These are phyloP conservation scores for Oxygymnocypris stewartii DNA, from an alignment of 2,113 vertebrate species.

Conservation along the genomic window DNA sequence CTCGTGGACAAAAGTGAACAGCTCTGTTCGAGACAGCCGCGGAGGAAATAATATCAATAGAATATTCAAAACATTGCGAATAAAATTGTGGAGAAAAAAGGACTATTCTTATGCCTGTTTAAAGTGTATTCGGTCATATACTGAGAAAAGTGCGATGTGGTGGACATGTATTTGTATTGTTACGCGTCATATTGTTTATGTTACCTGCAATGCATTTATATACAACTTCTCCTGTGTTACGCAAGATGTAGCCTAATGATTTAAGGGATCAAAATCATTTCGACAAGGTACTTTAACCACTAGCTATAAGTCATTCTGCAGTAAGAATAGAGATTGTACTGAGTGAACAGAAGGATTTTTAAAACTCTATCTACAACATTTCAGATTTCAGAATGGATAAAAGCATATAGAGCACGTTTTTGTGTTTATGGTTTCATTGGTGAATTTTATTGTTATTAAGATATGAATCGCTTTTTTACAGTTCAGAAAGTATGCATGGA, in stretches of 20 bases:
- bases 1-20: neutral
- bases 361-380: slow-evolving; percentile 27
- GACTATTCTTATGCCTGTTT: slow-evolving; percentile 41
- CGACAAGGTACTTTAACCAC: slow-evolving; percentile 27
- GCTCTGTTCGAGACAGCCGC: neutral
- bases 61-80: slow-evolving; percentile 4
- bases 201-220: slow-evolving; percentile 18
- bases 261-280: slow-evolving; percentile 24
- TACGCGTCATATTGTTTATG: slow-evolving; percentile 40
- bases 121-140: slow-evolving; percentile 36
- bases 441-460: slow-evolving; percentile 13
- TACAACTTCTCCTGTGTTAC: slow-evolving; percentile 6
- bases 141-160: slow-evolving; percentile 38
- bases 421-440: slow-evolving; percentile 24
- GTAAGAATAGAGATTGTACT: slow-evolving; percentile 24
- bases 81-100: neutral
- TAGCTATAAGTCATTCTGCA: slow-evolving; percentile 12
- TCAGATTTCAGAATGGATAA: slow-evolving; percentile 31
- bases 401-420: slow-evolving; percentile 13
- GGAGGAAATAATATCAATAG: slow-evolving; percentile 10
- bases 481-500: slow-evolving; percentile 84
- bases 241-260: slow-evolving; percentile 21
- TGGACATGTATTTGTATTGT: slow-evolving; percentile 48
- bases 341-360: slow-evolving; percentile 16
- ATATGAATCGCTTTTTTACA: slow-evolving; percentile 77